phyloP scores from a whole-genome alignment of 2,888 invertebrate genomes.

The Dastarcus helophoroides region DNA sequence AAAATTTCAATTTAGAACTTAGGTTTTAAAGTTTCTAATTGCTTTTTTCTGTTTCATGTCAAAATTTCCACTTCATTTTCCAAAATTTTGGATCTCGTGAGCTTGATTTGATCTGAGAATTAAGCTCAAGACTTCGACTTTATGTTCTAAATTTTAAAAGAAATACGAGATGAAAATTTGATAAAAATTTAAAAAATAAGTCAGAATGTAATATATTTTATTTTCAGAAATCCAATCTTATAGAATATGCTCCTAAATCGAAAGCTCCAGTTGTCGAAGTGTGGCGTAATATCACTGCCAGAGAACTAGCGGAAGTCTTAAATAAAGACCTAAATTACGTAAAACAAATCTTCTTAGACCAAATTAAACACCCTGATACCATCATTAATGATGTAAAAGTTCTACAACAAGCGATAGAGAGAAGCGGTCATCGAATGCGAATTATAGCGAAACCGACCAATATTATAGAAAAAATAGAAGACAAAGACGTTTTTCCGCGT shows the following conservation, averaged over 20 bases:
- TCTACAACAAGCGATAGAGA: constrained; percentile 28
- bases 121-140: no score
- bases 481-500: constrained; percentile 42
- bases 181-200: background rate
- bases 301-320: constrained; percentile 56
- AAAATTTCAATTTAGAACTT: no score
- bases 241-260: constrained; percentile 50
- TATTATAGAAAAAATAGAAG: constrained; percentile 17
- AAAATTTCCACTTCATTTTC: no score
- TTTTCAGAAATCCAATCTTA: constrained; percentile 41
- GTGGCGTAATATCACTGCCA: constrained; percentile 73
- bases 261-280: constrained; percentile 49
- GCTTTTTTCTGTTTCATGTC: no score
- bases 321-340: constrained; percentile 50
- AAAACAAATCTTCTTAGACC: constrained; percentile 29
- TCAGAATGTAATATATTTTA: constrained; percentile 4
- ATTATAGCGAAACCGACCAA: constrained; percentile 27
- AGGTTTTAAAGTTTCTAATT: no score
- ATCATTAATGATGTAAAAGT: constrained; percentile 28
- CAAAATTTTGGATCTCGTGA: no score
- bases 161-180: background rate
- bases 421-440: constrained; percentile 32
- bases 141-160: background rate
- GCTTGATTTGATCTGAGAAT: no score
- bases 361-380: constrained; percentile 22